phyloP scores from a whole-genome alignment of 2,888 invertebrate genomes.

The Diloba caeruleocephala region DNA sequence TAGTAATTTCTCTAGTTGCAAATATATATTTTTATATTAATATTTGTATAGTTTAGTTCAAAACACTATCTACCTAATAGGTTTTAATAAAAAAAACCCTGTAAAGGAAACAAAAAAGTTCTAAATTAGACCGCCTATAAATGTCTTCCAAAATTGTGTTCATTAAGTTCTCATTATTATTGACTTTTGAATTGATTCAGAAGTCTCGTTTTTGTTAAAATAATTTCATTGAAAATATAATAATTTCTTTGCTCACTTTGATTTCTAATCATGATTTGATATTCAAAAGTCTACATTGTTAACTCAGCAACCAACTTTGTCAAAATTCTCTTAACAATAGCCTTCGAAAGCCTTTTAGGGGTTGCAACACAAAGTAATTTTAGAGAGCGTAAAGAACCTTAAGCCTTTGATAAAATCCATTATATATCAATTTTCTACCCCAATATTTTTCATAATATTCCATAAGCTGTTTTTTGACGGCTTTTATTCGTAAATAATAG shows the following conservation, averaged over 20 bases:
- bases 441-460: slow-evolving; percentile 30
- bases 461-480: slow-evolving; percentile 26
- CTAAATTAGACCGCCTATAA: too few relatives aligned
- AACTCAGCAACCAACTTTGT: slow-evolving; percentile 6
- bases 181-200: not conserved
- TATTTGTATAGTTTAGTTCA: too few relatives aligned
- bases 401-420: slow-evolving; percentile 27
- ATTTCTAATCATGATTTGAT: slow-evolving; percentile 15
- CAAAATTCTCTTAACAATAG: slow-evolving; percentile 4
- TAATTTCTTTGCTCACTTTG: not conserved
- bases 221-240: not conserved
- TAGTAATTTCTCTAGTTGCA: too few relatives aligned
- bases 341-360: not conserved
- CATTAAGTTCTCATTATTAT: too few relatives aligned
- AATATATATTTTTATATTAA: too few relatives aligned
- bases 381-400: slow-evolving; percentile 6
- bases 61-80: too few relatives aligned
- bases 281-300: slow-evolving; percentile 2
- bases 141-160: too few relatives aligned
- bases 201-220: slow-evolving; percentile 20
- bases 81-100: too few relatives aligned
- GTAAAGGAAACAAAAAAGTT: too few relatives aligned
- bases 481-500: slow-evolving; percentile 30
- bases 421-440: slow-evolving; percentile 38
- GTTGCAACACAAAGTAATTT: slow-evolving; percentile 26